Conservation (phyloP, 1,140 invertebrate species). For the Brachionus sp. region DNA sequence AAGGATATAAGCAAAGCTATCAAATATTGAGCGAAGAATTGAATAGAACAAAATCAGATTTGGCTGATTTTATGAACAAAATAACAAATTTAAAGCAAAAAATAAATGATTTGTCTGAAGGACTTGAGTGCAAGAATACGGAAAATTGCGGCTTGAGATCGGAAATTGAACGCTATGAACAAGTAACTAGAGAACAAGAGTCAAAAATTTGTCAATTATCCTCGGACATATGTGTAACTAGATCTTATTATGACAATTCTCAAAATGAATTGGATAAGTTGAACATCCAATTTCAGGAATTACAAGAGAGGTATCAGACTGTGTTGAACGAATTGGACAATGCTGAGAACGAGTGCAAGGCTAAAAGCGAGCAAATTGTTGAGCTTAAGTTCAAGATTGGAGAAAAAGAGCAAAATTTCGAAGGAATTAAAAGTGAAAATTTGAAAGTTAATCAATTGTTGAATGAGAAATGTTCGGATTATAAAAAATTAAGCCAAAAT, state of each 20-base stretch:
- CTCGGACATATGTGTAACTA: constrained; percentile 2
- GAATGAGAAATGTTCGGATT: constrained; percentile 34
- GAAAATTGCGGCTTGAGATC: background rate
- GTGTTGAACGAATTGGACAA: background rate
- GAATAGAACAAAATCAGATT: constrained; percentile 3
- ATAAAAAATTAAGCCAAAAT: background rate
- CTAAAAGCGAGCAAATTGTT: constrained; percentile 8
- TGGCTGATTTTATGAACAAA: constrained; percentile 41
- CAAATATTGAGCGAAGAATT: constrained; percentile 41
- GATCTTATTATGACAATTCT: background rate
- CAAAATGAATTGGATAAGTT: background rate
- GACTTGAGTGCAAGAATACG: background rate
- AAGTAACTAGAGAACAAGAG: background rate
- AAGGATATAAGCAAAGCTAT: constrained; percentile 42
- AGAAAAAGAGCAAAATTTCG: constrained; percentile 14
- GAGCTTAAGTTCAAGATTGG: constrained; percentile 13
- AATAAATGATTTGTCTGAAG: constrained; percentile 37
- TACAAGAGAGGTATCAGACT: background rate
- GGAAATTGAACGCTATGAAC: constrained; percentile 20
- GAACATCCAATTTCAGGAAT: background rate
- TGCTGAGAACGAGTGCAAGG: background rate
- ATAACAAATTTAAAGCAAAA: constrained; percentile 42
- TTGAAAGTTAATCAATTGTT: background rate
- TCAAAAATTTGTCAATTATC: constrained; percentile 28
- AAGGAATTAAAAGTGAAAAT: background rate